phyloP scores from a whole-genome alignment of 2,797 vertebrate species.

The Intellagama lesueurii region DNA sequence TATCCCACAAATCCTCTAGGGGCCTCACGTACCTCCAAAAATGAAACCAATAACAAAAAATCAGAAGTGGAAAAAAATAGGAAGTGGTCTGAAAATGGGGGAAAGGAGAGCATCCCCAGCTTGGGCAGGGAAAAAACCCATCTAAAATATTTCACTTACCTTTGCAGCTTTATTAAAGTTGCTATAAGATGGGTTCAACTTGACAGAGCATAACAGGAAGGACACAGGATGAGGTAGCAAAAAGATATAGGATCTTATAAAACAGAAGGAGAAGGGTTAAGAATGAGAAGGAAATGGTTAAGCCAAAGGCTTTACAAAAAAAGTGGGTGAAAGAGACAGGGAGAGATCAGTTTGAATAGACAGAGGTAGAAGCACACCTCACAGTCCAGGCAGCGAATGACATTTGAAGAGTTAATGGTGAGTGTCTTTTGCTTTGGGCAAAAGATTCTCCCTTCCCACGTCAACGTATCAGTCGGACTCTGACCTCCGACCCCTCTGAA shows the following conservation, averaged over 20 bases:
- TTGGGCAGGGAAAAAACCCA: too few species aligned
- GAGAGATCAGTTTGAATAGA: rapidly evolving
- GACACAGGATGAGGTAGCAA: background rate
- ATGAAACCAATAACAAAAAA: too few species aligned
- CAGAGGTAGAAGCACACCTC: background rate
- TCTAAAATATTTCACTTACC: too few species aligned
- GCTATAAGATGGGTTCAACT: too few species aligned
- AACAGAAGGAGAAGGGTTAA: background rate
- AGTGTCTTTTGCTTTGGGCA: background rate
- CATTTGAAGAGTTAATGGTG: constrained; percentile 17
- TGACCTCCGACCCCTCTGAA: constrained; percentile 38
- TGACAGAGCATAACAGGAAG: too few species aligned
- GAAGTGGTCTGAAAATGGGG: too few species aligned
- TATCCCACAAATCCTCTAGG: too few species aligned
- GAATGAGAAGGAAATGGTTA: background rate
- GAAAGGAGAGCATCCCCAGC: too few species aligned
- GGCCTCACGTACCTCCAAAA: too few species aligned
- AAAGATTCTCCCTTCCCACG: background rate
- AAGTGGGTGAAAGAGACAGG: background rate
- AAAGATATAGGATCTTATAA: too few species aligned
- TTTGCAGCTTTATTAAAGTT: too few species aligned
- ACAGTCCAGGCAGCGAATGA: background rate
- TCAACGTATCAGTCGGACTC: background rate
- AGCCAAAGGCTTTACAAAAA: background rate
- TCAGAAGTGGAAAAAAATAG: too few species aligned